Percentiles rank a stretch among this genome's conserved stretches.
Conservation (phyloP, 2,888 invertebrate genomes). For the Odontocerum albicorne region DNA sequence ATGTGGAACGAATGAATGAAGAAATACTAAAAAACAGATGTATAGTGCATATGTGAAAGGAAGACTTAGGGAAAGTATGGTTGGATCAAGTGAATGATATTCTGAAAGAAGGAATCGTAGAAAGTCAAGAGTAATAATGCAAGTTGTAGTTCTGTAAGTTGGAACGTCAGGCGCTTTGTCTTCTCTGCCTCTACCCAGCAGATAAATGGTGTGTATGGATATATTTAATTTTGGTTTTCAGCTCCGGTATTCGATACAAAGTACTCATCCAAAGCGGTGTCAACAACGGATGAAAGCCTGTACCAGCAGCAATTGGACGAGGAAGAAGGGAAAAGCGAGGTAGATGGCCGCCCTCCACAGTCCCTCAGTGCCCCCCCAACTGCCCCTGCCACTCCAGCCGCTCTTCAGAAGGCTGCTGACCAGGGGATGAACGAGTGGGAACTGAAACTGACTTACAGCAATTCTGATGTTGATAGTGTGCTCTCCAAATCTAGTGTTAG, state of each 20-base stretch:
- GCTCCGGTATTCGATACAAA: conserved; percentile 28
- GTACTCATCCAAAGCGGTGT: conserved; percentile 24
- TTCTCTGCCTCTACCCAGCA: too few species aligned
- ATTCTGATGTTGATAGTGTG: conserved; percentile 25
- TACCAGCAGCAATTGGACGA: conserved; percentile 17
- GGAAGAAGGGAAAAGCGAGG: background rate
- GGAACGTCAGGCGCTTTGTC: too few species aligned
- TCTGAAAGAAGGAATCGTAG: too few species aligned
- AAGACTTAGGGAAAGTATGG: too few species aligned
- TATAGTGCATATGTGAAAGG: too few species aligned
- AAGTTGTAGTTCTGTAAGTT: too few species aligned
- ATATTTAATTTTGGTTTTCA: too few species aligned
- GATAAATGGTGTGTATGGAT: too few species aligned
- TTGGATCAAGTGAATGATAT: too few species aligned
- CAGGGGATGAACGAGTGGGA: conserved; percentile 33
- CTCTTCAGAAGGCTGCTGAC: conserved; percentile 20
- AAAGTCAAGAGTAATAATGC: too few species aligned
- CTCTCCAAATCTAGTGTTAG: conserved; percentile 28
- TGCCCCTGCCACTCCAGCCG: conserved; percentile 11
- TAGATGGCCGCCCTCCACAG: conserved; percentile 2
- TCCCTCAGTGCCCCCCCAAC: conserved; percentile 8
- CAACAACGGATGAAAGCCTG: conserved; percentile 26
- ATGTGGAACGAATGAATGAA: too few species aligned
- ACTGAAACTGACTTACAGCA: conserved; percentile 34
- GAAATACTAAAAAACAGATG: too few species aligned